phyloP scores from a whole-genome alignment of 2,888 invertebrate genomes.

The Iselma pallidipennis region DNA sequence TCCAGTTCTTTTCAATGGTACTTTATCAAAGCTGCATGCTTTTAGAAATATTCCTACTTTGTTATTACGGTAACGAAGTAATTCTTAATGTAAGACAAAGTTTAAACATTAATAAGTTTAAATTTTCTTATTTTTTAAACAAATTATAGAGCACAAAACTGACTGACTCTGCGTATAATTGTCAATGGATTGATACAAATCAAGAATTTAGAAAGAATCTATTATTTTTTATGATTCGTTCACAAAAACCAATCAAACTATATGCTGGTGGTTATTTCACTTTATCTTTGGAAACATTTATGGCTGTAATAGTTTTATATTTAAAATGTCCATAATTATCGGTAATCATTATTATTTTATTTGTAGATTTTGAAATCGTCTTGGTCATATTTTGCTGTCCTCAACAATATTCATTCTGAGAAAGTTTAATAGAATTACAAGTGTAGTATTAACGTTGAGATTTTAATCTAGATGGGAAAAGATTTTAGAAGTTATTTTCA shows the following conservation, averaged over 20 bases:
- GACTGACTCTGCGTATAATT: slow-evolving; percentile 54
- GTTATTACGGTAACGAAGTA: slow-evolving; percentile 64
- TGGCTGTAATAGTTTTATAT: slow-evolving; percentile 54
- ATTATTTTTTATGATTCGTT: slow-evolving; percentile 57
- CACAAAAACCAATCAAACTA: slow-evolving; percentile 57
- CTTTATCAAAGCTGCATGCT: slow-evolving; percentile 62
- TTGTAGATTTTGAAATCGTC: slow-evolving; percentile 63
- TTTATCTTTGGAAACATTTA: slow-evolving; percentile 60
- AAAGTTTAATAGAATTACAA: no score
- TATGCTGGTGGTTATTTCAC: slow-evolving; percentile 58
- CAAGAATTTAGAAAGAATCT: slow-evolving; percentile 54
- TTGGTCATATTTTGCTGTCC: slow-evolving; percentile 61
- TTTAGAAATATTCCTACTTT: slow-evolving; percentile 61
- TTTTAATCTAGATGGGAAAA: no score
- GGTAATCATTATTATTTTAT: background rate
- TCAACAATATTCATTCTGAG: slow-evolving; percentile 27
- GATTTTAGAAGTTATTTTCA: no score
- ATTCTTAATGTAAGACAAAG: slow-evolving; percentile 56
- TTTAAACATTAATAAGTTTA: background rate
- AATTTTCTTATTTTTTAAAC: background rate
- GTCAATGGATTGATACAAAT: slow-evolving; percentile 52
- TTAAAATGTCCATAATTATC: no score
- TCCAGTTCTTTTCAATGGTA: slow-evolving; percentile 57
- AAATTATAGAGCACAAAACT: slow-evolving; percentile 56
- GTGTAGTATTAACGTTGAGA: no score